phyloP scores from a whole-genome alignment of 1,140 invertebrate genomes.

The Nephotettix cincticeps region DNA sequence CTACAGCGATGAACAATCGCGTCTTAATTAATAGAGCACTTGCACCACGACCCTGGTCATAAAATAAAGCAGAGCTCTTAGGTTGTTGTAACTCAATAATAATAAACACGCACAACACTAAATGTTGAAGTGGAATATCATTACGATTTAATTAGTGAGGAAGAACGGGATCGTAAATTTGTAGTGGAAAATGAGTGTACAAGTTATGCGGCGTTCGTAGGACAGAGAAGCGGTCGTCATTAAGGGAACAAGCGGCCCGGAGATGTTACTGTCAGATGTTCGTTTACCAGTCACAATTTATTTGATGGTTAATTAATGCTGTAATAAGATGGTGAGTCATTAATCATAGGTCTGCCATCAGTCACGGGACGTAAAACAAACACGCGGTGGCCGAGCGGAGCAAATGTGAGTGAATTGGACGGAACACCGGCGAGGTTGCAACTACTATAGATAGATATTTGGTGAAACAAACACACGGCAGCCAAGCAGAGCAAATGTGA shows the following conservation, averaged over 20 bases:
- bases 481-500: no score
- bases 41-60: no score
- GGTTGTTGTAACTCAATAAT: not conserved
- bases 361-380: slow-evolving; percentile 13
- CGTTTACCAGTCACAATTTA: not conserved
- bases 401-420: not conserved
- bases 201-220: no score
- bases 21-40: no score
- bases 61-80: no score
- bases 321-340: slow-evolving; percentile 1
- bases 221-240: no score
- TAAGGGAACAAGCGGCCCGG: not conserved
- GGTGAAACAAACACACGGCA: no score
- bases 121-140: not conserved
- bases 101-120: not conserved
- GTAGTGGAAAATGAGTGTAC: no score
- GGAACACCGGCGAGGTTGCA: not conserved
- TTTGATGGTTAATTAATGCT: slow-evolving; percentile 8
- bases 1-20: no score
- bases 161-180: not conserved
- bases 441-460: no score
- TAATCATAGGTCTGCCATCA: slow-evolving; percentile 14
- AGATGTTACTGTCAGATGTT: slow-evolving; percentile 1
- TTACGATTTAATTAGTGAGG: not conserved
- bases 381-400: not conserved